Base-by-base conservation (phyloP, 1,140 invertebrate species). In the Drosophila kepulauana region DNA sequence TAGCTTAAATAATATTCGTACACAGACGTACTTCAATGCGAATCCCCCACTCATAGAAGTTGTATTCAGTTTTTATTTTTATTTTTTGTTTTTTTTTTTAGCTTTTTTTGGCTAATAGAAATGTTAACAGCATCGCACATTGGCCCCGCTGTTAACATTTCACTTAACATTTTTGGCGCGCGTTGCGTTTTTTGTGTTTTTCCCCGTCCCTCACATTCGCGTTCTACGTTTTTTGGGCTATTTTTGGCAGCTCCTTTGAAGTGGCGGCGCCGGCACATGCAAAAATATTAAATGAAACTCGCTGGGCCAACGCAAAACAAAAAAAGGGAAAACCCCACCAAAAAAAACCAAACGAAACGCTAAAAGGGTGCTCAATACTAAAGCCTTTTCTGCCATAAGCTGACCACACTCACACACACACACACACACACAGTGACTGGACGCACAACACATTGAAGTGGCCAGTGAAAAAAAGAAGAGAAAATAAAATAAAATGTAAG, bases 241-340 rank as follows among this genome's bases (percentile, higher is more conserved):
- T 75, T 75, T 64, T 73, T 56, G 51, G 73, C 46, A 75, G 70
- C 65, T 85, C 68, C 84, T 87, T 87, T 87, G 84, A 87, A 87
- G 84, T 87, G 84, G 84, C 80, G 76, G 64, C 74, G 66, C 68
- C 72, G 71, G 81, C 79, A 77, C 75, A 75, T 70, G 72, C 72
- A 77, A 78, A 87, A 87, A 87, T 87, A 87, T 87, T 87, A 87
- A 87, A 87, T 88, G 84, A 88, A 87, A 87, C 65, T 74, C 57
- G 71, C 71, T 73, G 15, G 33, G 48, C 30, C 57, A 58, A 65
- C 20, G 20, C 20, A 69, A 67, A 33, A 69, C 58, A 65, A 38
- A 25, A 25, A 75, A 82, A 82, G 41, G 16, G 48, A 67, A 68
- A 76, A 38, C 57, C 51, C 81, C 81, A 20, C 20, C 20, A 20